phyloP scores from a whole-genome alignment of 1,140 invertebrate genomes.

The Gonatopus flavifemur region DNA sequence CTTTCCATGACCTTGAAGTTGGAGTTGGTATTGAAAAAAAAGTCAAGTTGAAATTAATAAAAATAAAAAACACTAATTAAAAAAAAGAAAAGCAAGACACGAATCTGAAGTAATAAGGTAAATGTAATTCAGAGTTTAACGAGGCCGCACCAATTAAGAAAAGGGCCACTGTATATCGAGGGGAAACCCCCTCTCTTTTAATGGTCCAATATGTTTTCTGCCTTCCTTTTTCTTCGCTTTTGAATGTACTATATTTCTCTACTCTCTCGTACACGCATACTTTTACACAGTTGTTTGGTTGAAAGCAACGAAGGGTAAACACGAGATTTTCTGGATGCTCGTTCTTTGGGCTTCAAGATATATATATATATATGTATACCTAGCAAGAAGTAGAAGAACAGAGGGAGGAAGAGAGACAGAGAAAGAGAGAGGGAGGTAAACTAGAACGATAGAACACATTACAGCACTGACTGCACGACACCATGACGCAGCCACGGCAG shows the following conservation, averaged over 20 bases:
- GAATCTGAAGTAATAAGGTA: no score
- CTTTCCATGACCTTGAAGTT: no score
- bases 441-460: slow-evolving; percentile 31
- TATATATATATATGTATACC: no score
- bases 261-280: no score
- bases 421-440: slow-evolving; percentile 4
- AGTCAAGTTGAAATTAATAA: no score
- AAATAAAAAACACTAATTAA: no score
- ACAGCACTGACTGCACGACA: slow-evolving; percentile 47
- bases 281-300: no score
- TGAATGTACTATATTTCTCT: no score
- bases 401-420: not conserved
- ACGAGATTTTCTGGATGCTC: slow-evolving; percentile 46
- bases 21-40: no score
- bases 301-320: slow-evolving; percentile 5
- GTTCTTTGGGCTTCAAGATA: no score
- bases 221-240: not conserved
- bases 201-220: slow-evolving; percentile 53
- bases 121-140: slow-evolving; percentile 42
- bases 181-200: slow-evolving; percentile 40
- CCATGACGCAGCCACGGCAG: slow-evolving; percentile 50
- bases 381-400: slow-evolving; percentile 11
- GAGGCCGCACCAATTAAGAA: slow-evolving; percentile 46
- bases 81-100: no score
- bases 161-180: slow-evolving; percentile 37